Conservation (phyloP, 1,140 invertebrate species). For the Trinorchestia longiramus region DNA sequence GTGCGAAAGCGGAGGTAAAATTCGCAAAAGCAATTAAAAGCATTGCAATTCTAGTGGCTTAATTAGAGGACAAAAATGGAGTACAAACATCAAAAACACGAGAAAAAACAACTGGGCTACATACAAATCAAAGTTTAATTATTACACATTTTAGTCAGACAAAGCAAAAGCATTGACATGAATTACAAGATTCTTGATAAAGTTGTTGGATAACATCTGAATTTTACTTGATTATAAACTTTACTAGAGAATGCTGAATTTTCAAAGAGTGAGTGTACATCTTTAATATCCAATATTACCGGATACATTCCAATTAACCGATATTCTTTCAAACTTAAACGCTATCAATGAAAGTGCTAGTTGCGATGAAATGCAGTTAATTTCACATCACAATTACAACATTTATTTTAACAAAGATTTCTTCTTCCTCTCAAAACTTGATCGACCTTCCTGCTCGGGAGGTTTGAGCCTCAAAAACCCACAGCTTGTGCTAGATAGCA, state of each 20-base stretch:
- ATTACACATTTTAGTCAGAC: background rate
- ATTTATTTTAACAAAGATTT: background rate
- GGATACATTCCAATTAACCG: background rate
- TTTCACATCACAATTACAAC: background rate
- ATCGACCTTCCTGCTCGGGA: background rate
- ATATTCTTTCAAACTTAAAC: background rate
- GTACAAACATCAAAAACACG: too few relatives aligned
- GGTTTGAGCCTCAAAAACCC: background rate
- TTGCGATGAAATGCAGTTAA: background rate
- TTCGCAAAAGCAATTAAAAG: background rate
- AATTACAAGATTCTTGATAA: background rate
- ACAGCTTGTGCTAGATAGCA: background rate
- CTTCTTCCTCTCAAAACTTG: background rate
- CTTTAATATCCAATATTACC: background rate
- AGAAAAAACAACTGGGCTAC: background rate
- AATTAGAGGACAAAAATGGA: too few relatives aligned
- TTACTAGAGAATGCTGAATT: background rate
- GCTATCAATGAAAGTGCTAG: too few relatives aligned
- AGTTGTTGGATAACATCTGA: background rate
- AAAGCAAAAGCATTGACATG: background rate
- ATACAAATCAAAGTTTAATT: background rate
- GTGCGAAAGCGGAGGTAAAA: too few relatives aligned
- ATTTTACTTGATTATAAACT: background rate
- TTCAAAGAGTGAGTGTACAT: background rate
- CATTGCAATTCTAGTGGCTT: background rate